These are phyloP conservation scores for Lumbricus terrestris DNA, from an alignment of 2,888 invertebrate species.

Conservation along the genomic window DNA sequence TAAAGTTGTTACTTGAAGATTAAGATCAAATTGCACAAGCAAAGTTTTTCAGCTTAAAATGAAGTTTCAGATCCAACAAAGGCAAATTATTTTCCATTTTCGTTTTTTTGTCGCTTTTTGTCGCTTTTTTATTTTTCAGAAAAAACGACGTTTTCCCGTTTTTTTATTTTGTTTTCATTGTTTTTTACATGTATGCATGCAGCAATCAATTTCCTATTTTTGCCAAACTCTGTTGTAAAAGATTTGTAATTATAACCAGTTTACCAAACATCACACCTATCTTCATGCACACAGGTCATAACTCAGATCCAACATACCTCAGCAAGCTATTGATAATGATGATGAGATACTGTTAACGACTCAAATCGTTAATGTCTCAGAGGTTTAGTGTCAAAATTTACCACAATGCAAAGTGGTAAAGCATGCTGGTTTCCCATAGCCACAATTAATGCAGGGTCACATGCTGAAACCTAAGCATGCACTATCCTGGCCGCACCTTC, in stretches of 20 bases:
- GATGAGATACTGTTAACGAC: neutral
- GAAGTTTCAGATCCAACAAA: too few relatives aligned
- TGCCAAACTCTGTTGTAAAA: neutral
- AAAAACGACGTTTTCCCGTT: too few relatives aligned
- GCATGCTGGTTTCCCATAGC: neutral
- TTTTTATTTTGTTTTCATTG: too few relatives aligned
- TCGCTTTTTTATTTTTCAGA: too few relatives aligned
- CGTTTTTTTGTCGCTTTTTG: too few relatives aligned
- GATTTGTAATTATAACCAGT: neutral
- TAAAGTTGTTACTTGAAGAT: too few relatives aligned
- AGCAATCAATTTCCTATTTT: neutral
- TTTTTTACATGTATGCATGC: too few relatives aligned
- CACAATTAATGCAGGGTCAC: neutral
- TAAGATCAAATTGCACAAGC: too few relatives aligned
- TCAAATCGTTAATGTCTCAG: neutral
- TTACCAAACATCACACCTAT: neutral
- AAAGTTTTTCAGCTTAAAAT: too few relatives aligned
- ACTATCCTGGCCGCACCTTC: neutral
- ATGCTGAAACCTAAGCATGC: neutral
- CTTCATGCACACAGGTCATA: neutral
- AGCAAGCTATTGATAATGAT: neutral
- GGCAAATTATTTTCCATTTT: too few relatives aligned
- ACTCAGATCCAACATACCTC: neutral
- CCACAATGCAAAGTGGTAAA: neutral
- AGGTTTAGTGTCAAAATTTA: neutral